A percentile compares a stretch with the other conserved stretches of the same genome.
Conservation (phyloP, 1,140 invertebrate species). For the Oscheius sp. region DNA sequence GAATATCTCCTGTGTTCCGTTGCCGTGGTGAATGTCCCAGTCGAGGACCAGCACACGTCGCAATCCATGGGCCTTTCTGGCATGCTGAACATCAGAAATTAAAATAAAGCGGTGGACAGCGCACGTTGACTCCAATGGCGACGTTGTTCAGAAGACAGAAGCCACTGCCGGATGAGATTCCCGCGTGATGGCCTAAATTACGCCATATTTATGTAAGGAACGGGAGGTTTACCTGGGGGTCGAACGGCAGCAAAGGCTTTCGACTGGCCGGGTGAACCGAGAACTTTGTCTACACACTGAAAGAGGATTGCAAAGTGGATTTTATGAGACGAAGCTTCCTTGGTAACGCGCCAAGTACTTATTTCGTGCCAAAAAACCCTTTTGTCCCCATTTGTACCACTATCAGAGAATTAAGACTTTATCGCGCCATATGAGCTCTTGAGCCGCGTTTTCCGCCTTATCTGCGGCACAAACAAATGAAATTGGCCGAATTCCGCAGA, state of each 20-base stretch:
- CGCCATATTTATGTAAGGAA: too few species aligned
- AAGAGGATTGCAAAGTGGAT: too few species aligned
- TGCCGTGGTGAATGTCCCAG: constrained; percentile 92
- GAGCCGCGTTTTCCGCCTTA: too few species aligned
- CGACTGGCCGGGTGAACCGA: constrained; percentile 1
- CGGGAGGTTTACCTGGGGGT: too few species aligned
- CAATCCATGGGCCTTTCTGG: constrained; percentile 68
- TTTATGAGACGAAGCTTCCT: too few species aligned
- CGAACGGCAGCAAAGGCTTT: constrained; percentile 35
- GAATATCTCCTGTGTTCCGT: constrained; percentile 80
- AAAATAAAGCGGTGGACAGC: constrained; percentile 77
- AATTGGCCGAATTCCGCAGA: too few species aligned
- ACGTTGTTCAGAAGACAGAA: constrained; percentile 96
- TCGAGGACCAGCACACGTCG: constrained; percentile 79
- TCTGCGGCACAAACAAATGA: too few species aligned
- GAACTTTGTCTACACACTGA: constrained; percentile 36
- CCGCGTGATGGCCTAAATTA: constrained; percentile 93
- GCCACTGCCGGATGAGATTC: constrained; percentile 70
- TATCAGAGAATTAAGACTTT: too few species aligned
- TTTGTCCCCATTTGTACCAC: too few species aligned
- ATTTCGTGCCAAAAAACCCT: too few species aligned
- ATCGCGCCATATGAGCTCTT: too few species aligned
- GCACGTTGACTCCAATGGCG: constrained; percentile 35
- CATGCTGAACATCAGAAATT: constrained; percentile 78
- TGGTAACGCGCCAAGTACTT: too few species aligned